Evolutionary conservation across 2,113 vertebrate genomes (phyloP).

Genomic region (Lepisosteus oculatus): DNA sequence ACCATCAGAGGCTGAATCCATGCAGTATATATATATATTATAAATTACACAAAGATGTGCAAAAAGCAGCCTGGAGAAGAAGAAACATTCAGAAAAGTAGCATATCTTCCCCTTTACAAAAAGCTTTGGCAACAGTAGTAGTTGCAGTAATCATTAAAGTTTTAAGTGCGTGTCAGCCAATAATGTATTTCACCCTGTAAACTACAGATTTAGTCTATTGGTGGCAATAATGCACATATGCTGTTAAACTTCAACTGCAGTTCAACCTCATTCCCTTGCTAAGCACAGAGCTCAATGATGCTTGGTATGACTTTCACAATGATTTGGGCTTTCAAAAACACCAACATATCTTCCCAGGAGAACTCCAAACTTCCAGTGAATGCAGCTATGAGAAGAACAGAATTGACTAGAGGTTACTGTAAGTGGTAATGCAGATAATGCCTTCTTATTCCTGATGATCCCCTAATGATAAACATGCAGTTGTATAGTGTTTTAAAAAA

Average conservation of each 20-base stretch:
- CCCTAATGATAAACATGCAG: not conserved
- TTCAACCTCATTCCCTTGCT: not conserved
- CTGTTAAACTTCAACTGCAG: not conserved
- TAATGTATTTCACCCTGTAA: constrained; percentile 6
- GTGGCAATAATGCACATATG: not conserved
- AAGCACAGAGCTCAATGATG: not conserved
- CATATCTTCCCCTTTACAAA: too few species aligned
- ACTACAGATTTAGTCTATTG: not conserved
- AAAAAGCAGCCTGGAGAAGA: too few species aligned
- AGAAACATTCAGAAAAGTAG: too few species aligned
- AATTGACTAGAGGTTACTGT: constrained; percentile 2
- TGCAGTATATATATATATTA: too few species aligned
- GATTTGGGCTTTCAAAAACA: constrained; percentile 20
- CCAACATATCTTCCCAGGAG: constrained; percentile 43
- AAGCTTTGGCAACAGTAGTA: too few species aligned
- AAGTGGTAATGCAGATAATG: not conserved
- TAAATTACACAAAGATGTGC: too few species aligned
- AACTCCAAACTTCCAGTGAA: constrained; percentile 40
- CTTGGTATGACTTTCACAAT: constrained; percentile 16
- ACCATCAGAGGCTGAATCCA: too few species aligned
- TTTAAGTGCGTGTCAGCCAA: not conserved
- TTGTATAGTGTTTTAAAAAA: not conserved
- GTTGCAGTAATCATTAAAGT: too few species aligned
- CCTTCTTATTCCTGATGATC: not conserved
- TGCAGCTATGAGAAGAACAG: constrained; percentile 20